A percentile compares a stretch with the other conserved stretches of the same genome.
These are phyloP conservation scores for Diorhabda sublineata DNA, from an alignment of 1,140 invertebrate genomes.

Conservation along the genomic window DNA sequence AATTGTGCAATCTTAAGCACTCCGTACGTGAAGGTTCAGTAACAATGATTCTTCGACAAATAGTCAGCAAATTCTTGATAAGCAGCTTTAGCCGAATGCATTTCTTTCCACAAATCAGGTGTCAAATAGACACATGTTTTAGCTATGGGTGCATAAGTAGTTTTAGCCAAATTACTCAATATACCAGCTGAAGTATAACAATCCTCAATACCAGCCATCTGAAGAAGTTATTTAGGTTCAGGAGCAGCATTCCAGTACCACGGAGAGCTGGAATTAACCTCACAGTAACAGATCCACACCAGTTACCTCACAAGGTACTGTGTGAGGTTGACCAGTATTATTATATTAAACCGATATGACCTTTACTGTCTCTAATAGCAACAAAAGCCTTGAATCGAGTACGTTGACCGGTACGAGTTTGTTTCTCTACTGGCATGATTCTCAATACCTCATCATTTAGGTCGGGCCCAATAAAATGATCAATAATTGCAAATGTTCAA, in stretches of 20 bases:
- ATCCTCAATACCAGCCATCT: constrained; percentile 96
- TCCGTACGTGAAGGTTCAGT: too few relatives aligned
- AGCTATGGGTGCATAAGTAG: too few relatives aligned
- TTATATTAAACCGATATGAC: constrained; percentile 99
- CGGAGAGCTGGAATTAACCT: constrained; percentile 96
- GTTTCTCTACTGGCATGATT: constrained; percentile 99
- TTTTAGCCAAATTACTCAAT: constrained; percentile 98
- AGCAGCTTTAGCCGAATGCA: too few relatives aligned
- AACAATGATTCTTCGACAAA: too few relatives aligned
- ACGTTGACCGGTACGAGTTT: constrained; percentile 98
- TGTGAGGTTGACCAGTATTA: constrained; percentile 99
- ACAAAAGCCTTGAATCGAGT: constrained; percentile 96
- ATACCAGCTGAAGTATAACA: constrained; percentile 98
- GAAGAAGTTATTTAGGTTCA: constrained; percentile 96
- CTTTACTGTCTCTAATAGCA: constrained; percentile 96
- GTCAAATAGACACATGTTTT: too few relatives aligned
- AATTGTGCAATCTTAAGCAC: too few relatives aligned
- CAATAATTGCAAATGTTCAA: constrained; percentile 99
- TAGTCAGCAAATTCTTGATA: too few relatives aligned
- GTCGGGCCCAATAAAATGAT: constrained; percentile 86
- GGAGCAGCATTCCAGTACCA: constrained; percentile 98
- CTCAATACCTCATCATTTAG: constrained; percentile 98
- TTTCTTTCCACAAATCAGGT: too few relatives aligned
- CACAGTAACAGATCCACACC: constrained; percentile 62
- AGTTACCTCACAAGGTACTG: constrained; percentile 99